Evolutionary conservation across 2,888 invertebrate genomes (phyloP), one percentile per base, ranked within the genome.

Genomic region (Sesia apiformis): DNA sequence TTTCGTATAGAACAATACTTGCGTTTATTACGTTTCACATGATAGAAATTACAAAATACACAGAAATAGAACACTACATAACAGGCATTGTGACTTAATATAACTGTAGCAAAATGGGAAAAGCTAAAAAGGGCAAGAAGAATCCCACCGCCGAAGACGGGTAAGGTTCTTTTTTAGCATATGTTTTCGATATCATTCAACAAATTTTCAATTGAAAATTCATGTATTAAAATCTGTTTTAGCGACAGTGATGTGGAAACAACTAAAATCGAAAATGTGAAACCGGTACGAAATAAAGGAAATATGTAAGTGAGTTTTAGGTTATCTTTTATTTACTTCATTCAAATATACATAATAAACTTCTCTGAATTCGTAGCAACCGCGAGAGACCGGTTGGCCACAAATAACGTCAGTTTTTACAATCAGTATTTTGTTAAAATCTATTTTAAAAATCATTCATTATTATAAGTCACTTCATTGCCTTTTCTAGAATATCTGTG

Each of bases 71-170:
- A 74, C 74, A 80, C 62, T 78, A 78, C 69, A 74, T 73, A 60
- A 76, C 74, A 66, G 86, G 81, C 59, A 82, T 85, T 69, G 84
- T 85, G 76, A 87, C 88, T 73, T 87, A 85, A 78, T 79, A 82
- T 61, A 73, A 59, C 63, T 58, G 55, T 60, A 64, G 65, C 68
- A 79, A 68, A 63, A 94, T 94, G 95, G 95, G 94, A 76, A 95
- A 95, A 90, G 91, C 93, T 79, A 95, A 95, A 92, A 95, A 95
- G 86, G 93, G 93, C 79, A 94, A 94, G 89, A 95, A 94, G 90
- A 93, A 92, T 83, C 91, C 91, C 77, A 91, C 91, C 76, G 93
- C 92, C 63, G 94, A 94, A 65, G 94, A 95, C 70, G 92, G 93
- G 94, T 94, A 87, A 91, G 91, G 73, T 69, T 63, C 52, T 56